Conservation (phyloP, 2,797 vertebrate species). For the Crypturellus tataupa region DNA sequence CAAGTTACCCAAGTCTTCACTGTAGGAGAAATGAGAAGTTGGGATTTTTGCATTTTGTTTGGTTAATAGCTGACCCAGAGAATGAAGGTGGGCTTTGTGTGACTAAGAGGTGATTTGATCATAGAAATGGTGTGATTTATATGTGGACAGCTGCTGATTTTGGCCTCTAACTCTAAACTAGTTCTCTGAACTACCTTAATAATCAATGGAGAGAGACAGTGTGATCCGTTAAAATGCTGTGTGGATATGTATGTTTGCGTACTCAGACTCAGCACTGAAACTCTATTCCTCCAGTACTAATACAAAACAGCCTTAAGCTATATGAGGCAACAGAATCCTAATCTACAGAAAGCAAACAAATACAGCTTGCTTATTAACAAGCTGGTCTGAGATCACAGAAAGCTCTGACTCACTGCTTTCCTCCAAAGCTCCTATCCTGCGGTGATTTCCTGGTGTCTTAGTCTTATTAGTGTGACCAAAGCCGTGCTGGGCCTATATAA, state of each 20-base stretch:
- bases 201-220: neutral
- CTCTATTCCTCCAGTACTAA: neutral
- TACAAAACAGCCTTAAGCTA: neutral
- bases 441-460: neutral
- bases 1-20: neutral
- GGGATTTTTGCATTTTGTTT: neutral
- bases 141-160: neutral
- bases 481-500: neutral
- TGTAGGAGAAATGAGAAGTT: neutral
- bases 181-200: neutral
- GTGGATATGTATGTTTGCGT: accelerated
- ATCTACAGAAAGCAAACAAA: neutral
- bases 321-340: neutral
- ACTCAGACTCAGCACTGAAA: neutral
- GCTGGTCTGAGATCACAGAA: neutral
- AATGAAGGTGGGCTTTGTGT: neutral
- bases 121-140: neutral
- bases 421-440: neutral
- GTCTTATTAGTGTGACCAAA: neutral
- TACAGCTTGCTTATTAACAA: neutral
- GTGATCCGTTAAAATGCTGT: neutral
- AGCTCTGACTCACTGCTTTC: neutral
- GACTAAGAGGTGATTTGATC: neutral
- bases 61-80: neutral
- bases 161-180: neutral